Evolutionary conservation across 2,888 invertebrate species (phyloP).

Genomic region (Chaitophorus viminalis): DNA sequence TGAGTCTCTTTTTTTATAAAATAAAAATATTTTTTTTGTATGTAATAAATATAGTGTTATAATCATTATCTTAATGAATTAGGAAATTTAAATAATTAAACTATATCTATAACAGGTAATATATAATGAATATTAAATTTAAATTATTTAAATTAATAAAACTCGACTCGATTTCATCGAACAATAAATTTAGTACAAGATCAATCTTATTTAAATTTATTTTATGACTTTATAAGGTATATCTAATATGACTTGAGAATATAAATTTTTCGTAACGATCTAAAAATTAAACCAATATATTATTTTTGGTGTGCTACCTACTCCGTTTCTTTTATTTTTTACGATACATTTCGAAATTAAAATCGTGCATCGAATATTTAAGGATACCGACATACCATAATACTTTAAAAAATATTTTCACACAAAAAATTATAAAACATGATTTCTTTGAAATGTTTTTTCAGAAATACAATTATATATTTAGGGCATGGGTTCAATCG

Average conservation of each 20-base stretch:
- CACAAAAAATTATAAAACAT: not conserved
- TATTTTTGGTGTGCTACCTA: not conserved
- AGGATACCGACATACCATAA: not conserved
- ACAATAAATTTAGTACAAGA: too few relatives aligned
- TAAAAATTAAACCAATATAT: not conserved
- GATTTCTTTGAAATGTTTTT: not conserved
- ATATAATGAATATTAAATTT: too few relatives aligned
- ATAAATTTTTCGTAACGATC: not conserved
- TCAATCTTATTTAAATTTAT: too few relatives aligned
- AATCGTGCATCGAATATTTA: constrained; percentile 50
- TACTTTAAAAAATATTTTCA: not conserved
- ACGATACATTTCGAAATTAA: constrained; percentile 15
- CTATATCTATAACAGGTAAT: too few relatives aligned
- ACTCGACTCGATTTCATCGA: too few relatives aligned
- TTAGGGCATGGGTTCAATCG: not conserved
- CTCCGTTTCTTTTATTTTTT: not conserved
- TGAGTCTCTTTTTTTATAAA: too few relatives aligned
- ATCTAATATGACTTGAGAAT: not conserved
- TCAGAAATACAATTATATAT: too few relatives aligned
- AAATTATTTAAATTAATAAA: too few relatives aligned
- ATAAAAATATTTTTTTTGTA: too few relatives aligned
- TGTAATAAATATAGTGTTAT: too few relatives aligned
- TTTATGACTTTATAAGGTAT: not conserved
- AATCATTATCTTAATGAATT: too few relatives aligned
- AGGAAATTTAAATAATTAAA: too few relatives aligned